These are phyloP conservation scores for Pollenia griseotomentosa DNA, from an alignment of 2,888 invertebrate genomes.

Conservation along the genomic window DNA sequence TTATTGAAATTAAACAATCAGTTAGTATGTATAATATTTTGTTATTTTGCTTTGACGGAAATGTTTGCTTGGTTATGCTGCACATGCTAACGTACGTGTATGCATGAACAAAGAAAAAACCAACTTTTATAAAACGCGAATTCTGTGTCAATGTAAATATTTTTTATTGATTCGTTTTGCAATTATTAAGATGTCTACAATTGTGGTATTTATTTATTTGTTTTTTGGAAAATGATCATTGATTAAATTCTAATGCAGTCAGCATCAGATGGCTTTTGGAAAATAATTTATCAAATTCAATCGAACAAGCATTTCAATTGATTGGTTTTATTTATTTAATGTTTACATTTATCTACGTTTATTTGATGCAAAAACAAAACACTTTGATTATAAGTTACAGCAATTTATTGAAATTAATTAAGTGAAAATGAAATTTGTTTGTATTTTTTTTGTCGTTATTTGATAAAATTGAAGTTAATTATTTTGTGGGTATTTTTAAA, in stretches of 20 bases:
- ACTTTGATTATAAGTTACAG: constrained; percentile 20
- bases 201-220: constrained; percentile 16
- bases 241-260: constrained; percentile 1
- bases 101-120: constrained; percentile 18
- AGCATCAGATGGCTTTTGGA: constrained; percentile 10
- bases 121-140: constrained; percentile 11
- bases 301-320: constrained; percentile 33
- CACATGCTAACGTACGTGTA: background rate
- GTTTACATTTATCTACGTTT: background rate
- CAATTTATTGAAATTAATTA: constrained; percentile 66
- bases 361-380: constrained; percentile 1
- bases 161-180: constrained; percentile 36
- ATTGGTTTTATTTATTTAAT: constrained; percentile 7
- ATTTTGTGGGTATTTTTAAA: background rate
- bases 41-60: background rate
- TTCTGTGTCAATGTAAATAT: constrained; percentile 58
- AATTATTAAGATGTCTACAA: constrained; percentile 22
- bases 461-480: background rate
- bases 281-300: constrained; percentile 16
- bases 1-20: too few species aligned
- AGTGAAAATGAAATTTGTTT: background rate
- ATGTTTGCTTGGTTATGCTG: background rate
- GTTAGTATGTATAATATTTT: background rate
- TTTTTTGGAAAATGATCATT: constrained; percentile 25
- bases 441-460: background rate